Base-by-base conservation (phyloP, 2,888 invertebrate species). In the Isoperla grammatica region DNA sequence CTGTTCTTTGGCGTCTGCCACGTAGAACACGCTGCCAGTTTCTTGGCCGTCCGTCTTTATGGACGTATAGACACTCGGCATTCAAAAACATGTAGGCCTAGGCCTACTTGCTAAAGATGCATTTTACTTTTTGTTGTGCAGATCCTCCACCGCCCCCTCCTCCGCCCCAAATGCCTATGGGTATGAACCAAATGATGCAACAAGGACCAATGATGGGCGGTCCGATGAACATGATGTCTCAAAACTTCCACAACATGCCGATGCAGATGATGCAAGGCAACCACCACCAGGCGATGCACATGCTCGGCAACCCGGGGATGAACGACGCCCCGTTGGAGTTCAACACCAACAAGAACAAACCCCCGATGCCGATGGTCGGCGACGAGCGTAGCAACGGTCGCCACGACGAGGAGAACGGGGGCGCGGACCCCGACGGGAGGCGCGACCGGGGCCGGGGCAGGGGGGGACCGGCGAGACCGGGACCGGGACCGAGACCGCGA, bases 301-400 rank as follows among this genome's bases (percentile, higher is more conserved):
- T 69, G 60, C 69, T 79, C n/a, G 78, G 78, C 1, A 69, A 70
- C 60, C 70, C 79, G n/a, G 78, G 79, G 1, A 76, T 81, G 70
- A 83, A 81, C 65, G 82, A 83, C 68, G 77, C 76, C 19, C 83
- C 84, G 0, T 70, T 84, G 49, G 82, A 84, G 67, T 85, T 85
- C 70, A 82, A 81, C 66, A 78, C 76, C 40, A 81, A 78, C 66
- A 83, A 82, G 69, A 80, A 79, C 71, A 83, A 80, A 69, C 80
- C 79, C 55, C 79, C 80, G 22, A 78, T 82, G 67, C 77, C 81
- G 15, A 71, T 78, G 12, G 22, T 57, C 48, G 62, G 64, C 59
- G 61, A 57, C 13, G 61, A 61, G 12, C 61, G 61, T 13, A 48
- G 57, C 1, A 57, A 23, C 12, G 57, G 49, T 3, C 48, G 61